phyloP scores from a whole-genome alignment of 2,797 vertebrate genomes.

The Thamnophis elegans region DNA sequence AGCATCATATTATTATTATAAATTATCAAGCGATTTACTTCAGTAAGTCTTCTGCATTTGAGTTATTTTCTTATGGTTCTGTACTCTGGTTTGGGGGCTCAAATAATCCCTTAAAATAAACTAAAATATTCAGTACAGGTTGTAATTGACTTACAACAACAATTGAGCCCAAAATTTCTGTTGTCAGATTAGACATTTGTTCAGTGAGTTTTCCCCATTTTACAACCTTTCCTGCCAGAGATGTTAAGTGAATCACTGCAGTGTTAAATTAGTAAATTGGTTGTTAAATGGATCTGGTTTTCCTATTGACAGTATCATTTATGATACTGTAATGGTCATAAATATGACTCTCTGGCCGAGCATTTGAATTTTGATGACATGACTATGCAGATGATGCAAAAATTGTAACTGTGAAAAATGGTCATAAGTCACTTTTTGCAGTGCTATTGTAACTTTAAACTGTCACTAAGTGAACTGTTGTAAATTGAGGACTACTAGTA shows the following conservation, averaged over 20 bases:
- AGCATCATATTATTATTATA: slow-evolving; percentile 6
- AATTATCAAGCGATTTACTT: background rate
- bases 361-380: too few species aligned
- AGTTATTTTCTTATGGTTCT: rapidly evolving
- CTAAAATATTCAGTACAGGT: background rate
- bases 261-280: background rate
- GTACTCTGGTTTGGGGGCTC: background rate
- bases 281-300: too few species aligned
- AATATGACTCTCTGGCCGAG: too few species aligned
- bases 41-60: background rate
- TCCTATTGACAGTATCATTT: too few species aligned
- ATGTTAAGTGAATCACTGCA: too few species aligned
- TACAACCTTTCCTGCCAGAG: background rate
- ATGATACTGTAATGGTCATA: too few species aligned
- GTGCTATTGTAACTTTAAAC: too few species aligned
- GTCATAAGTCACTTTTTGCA: too few species aligned
- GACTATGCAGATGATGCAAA: too few species aligned
- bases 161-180: too few species aligned
- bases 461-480: too few species aligned
- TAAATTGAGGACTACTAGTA: background rate
- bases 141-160: background rate
- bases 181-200: background rate
- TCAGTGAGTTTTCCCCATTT: background rate
- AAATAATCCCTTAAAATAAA: background rate
- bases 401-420: too few species aligned